Evolutionary conservation across 2,797 vertebrate species (phyloP).

Genomic region (Onychomys arenicola): DNA sequence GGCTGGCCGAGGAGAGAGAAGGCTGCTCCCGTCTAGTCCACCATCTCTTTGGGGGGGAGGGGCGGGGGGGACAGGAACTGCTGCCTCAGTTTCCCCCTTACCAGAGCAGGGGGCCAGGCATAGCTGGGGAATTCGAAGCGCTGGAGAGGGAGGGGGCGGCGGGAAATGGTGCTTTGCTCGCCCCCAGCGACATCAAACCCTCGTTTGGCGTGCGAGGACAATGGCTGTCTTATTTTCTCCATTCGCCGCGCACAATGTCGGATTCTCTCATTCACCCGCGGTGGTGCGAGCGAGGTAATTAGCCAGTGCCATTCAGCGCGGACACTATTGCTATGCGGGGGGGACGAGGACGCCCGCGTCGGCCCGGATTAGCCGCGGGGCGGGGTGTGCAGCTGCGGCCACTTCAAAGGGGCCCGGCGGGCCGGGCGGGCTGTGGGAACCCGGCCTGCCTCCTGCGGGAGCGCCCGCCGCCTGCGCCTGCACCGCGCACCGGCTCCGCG

Average conservation of each 20-base stretch:
- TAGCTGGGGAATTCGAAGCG: constrained; percentile 59
- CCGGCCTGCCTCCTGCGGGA: background rate
- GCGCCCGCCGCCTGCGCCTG: background rate
- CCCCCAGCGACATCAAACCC: constrained; percentile 83
- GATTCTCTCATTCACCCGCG: constrained; percentile 84
- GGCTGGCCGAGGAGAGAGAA: background rate
- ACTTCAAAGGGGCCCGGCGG: constrained; percentile 82
- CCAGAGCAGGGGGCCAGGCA: background rate
- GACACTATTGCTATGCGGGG: constrained; percentile 81
- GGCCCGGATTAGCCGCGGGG: constrained; percentile 85
- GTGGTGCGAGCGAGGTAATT: constrained; percentile 85
- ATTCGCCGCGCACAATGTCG: constrained; percentile 81
- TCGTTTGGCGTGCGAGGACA: constrained; percentile 82
- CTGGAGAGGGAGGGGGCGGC: constrained; percentile 64
- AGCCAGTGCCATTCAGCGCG: constrained; percentile 85
- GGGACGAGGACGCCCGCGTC: constrained; percentile 69
- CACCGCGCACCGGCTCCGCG: constrained; percentile 10
- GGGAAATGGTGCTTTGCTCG: constrained; percentile 83
- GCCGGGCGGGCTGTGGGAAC: background rate
- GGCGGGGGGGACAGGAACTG: background rate
- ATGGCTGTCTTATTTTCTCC: constrained; percentile 87
- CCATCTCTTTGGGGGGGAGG: background rate
- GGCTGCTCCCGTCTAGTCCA: background rate
- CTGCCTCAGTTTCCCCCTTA: constrained; percentile 72
- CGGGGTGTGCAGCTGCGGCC: constrained; percentile 85